Evolutionary conservation across 2,888 invertebrate species (phyloP).

Genomic region (Antheraea yamamai): DNA sequence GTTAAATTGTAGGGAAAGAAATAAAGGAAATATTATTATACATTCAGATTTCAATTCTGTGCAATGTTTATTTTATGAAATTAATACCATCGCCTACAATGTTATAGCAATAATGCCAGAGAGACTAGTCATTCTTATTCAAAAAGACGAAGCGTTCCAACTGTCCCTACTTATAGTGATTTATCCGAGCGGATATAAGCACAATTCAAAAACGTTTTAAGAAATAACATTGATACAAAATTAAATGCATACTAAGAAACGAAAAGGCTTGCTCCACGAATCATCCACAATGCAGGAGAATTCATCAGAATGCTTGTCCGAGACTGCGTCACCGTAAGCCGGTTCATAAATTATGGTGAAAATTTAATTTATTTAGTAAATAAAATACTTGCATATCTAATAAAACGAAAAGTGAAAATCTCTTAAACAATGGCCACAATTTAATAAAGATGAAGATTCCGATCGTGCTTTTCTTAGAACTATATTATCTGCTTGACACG

Average conservation of each 20-base stretch:
- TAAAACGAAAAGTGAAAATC: too few species aligned
- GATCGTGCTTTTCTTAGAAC: too few species aligned
- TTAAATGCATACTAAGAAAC: constrained; percentile 34
- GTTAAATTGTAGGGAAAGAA: too few species aligned
- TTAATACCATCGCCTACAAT: not conserved
- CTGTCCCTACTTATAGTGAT: not conserved
- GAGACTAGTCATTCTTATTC: not conserved
- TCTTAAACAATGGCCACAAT: too few species aligned
- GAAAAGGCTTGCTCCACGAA: constrained; percentile 36
- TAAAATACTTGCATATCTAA: too few species aligned
- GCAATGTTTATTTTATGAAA: not conserved
- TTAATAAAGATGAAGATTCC: too few species aligned
- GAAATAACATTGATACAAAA: constrained; percentile 31
- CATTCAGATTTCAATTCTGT: not conserved
- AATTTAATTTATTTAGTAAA: not conserved
- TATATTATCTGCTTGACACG: too few species aligned
- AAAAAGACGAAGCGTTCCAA: not conserved
- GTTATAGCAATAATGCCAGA: not conserved
- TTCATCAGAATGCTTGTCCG: constrained; percentile 44
- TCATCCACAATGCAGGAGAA: constrained; percentile 48
- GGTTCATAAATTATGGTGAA: constrained; percentile 30
- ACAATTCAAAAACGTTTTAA: constrained; percentile 9
- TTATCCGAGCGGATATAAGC: constrained; percentile 1
- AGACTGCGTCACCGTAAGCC: constrained; percentile 34
- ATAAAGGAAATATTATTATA: not conserved